phyloP scores from a whole-genome alignment of 2,797 vertebrate species.

The Poecilia picta region DNA sequence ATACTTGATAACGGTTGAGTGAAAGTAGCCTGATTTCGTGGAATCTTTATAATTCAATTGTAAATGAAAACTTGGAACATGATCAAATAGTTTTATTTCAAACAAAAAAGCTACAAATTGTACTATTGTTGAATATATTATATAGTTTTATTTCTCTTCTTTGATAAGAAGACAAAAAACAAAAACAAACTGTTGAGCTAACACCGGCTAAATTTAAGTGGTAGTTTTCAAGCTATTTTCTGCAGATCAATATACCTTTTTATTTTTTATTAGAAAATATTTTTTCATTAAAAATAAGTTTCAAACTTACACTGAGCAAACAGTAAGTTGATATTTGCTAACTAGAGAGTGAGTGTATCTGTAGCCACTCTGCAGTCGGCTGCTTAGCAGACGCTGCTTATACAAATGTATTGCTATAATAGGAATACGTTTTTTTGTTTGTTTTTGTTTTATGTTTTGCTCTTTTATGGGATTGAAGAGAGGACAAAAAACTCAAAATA shows the following conservation, averaged over 20 bases:
- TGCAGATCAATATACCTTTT: not conserved
- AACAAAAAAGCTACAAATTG: not conserved
- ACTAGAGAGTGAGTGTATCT: not conserved
- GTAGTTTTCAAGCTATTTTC: not conserved
- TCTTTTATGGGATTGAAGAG: not conserved
- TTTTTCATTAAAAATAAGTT: not conserved
- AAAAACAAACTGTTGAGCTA: not conserved
- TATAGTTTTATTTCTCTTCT: not conserved
- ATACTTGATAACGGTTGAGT: not conserved
- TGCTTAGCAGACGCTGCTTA: not conserved
- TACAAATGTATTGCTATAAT: not conserved
- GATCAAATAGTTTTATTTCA: not conserved
- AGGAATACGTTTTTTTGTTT: not conserved
- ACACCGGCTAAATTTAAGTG: not conserved
- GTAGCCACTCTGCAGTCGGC: not conserved
- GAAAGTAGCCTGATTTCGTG: not conserved
- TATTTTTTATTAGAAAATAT: too few relatives aligned
- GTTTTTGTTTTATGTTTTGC: not conserved
- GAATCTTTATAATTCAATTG: not conserved
- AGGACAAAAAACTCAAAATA: not conserved
- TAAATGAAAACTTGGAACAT: not conserved
- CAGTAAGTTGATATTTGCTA: not conserved
- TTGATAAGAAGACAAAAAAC: not conserved
- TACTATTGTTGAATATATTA: not conserved
- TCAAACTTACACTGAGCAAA: too few relatives aligned